Evolutionary conservation across 2,888 invertebrate genomes (phyloP), one percentile per base, ranked within the genome.

Genomic region (Scaptomyza tumidula): DNA sequence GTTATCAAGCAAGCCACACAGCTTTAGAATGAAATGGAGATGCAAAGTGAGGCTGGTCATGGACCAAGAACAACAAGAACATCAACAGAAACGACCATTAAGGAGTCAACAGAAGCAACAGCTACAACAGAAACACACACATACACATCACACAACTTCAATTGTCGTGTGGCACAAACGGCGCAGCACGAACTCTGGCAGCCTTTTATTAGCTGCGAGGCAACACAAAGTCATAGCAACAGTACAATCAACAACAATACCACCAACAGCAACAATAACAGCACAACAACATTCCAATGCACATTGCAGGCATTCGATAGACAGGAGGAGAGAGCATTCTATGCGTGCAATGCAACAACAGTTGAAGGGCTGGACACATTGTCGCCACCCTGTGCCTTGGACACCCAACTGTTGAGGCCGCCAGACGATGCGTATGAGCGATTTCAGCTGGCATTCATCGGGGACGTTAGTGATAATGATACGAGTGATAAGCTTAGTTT

Each of bases 1-100:
- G 66, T 66, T 56, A 54, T 74, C 50, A n/a, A 78, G 63, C 68
- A 49, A 43, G 80, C 62, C 53, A 49, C 71, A 91, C 90, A 86
- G 91, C 91, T 91, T 90, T 90, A 92, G 88, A 91, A 91, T 91
- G 91, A 91, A 91, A 91, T 91, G 91, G 91, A 91, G 91, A 87
- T 89, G 88, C 83, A 91, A 90, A 88, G 88, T 80, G 82, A 84
- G 81, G 76, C 86, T 90, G 91, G 90, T 90, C 90, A 75, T 84
- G 78, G 90, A 88, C 91, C 91, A 90, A 88, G 78, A 78, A 67
- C 79, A 80, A 50, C 69, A 65, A 10, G 71, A 63, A 27, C 50
- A 35, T 6, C 50, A 49, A 9, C 49, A 27, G 14, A 29, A 29
- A 46, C 46, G n/a, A 4, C n/a, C 11, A 14, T 24, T 24, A 24